These are phyloP conservation scores for Agrotis exclamationis DNA, from an alignment of 2,888 invertebrate genomes.

Conservation along the genomic window DNA sequence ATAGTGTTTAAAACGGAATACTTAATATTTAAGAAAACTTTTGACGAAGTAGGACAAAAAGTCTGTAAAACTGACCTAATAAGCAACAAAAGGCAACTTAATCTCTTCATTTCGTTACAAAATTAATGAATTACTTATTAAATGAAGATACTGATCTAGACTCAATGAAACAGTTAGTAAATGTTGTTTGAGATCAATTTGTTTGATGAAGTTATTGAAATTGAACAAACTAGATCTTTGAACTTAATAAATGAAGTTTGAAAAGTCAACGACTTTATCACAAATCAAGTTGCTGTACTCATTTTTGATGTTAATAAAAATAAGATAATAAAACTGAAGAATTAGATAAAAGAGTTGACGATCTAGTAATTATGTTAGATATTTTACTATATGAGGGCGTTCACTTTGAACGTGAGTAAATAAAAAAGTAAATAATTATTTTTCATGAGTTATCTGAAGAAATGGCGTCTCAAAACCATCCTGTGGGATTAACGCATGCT, in stretches of 20 bases:
- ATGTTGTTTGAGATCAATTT: constrained; percentile 31
- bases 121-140: not conserved
- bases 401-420: not conserved
- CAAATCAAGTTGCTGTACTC: not conserved
- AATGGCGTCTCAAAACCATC: constrained; percentile 62
- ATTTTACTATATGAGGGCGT: not conserved
- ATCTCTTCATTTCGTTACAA: not conserved
- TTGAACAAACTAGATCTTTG: constrained; percentile 20
- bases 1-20: not conserved
- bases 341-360: not conserved
- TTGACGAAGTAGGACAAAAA: not conserved
- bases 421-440: too few relatives aligned
- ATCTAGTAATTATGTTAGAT: not conserved
- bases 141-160: constrained; percentile 13
- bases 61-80: not conserved
- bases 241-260: constrained; percentile 22
- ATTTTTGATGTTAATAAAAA: constrained; percentile 3
- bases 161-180: constrained; percentile 26
- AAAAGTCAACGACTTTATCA: constrained; percentile 2
- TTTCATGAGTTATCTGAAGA: constrained; percentile 63
- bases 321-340: constrained; percentile 1
- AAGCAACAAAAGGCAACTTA: not conserved
- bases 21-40: constrained; percentile 2
- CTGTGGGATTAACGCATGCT: constrained; percentile 81
- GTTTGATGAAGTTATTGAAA: constrained; percentile 35